Evolutionary conservation across 2,888 invertebrate species (phyloP).

Genomic region (Lacanobia oleracea): DNA sequence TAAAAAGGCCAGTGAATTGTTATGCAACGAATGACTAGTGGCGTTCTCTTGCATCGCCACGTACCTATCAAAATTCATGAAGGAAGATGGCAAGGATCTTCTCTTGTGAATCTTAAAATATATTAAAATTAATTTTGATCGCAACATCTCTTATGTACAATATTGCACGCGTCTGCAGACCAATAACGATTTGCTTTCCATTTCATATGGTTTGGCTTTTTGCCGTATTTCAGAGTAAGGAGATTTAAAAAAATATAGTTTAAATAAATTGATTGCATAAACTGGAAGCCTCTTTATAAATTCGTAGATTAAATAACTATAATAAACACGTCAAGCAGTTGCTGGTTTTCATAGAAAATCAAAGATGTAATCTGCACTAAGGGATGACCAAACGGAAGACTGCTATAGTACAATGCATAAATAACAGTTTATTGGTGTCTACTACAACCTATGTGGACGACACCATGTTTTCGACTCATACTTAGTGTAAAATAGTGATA

Average conservation of each 20-base stretch:
- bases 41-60: not conserved
- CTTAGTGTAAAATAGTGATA: constrained; percentile 54
- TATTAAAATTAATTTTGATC: constrained; percentile 30
- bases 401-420: not conserved
- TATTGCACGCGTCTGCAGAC: not conserved
- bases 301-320: constrained; percentile 15
- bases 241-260: not conserved
- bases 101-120: not conserved
- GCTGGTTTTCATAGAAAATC: constrained; percentile 20
- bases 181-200: not conserved
- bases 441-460: not conserved
- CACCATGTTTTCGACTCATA: not conserved
- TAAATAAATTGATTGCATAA: not conserved
- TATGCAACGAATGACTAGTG: constrained; percentile 26
- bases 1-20: not conserved
- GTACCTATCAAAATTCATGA: not conserved
- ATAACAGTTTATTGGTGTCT: not conserved
- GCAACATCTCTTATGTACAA: not conserved
- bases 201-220: not conserved
- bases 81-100: not conserved
- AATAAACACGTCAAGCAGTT: not conserved
- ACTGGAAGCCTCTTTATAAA: constrained; percentile 19
- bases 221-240: not conserved
- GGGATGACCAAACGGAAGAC: not conserved
- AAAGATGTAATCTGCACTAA: constrained; percentile 8